Percentiles rank a stretch among this genome's conserved stretches.
Evolutionary conservation across 1,140 invertebrate species (phyloP).

Genomic region (Bombus affinis): DNA sequence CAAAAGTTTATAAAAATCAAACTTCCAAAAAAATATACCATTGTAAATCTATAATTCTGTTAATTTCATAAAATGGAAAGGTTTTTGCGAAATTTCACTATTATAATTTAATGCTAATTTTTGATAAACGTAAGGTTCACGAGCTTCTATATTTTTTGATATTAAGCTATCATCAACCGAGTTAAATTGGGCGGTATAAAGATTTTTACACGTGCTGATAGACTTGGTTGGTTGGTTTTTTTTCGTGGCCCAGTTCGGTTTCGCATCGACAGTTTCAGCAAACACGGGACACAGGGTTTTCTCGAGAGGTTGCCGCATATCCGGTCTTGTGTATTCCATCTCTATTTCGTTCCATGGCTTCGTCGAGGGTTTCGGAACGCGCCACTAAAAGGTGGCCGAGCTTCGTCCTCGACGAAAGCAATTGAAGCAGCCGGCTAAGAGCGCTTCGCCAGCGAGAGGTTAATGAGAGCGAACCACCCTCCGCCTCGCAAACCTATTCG

Average conservation of each 20-base stretch:
- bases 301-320: conserved; percentile 40
- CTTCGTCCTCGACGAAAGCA: conserved; percentile 62
- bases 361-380: conserved; percentile 22
- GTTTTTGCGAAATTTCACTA: no score
- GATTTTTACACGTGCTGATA: not conserved
- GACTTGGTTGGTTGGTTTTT: conserved; percentile 32
- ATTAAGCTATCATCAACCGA: not conserved
- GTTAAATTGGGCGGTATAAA: not conserved
- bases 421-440: conserved; percentile 63
- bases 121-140: no score
- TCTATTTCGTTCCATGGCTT: not conserved
- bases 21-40: no score
- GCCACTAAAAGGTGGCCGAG: conserved; percentile 60
- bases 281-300: conserved; percentile 55
- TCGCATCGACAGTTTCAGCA: conserved; percentile 61
- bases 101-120: no score
- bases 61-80: no score
- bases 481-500: conserved; percentile 24
- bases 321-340: conserved; percentile 30
- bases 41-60: no score
- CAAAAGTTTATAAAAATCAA: no score
- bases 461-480: conserved; percentile 63
- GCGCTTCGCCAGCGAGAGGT: conserved; percentile 66
- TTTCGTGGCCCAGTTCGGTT: conserved; percentile 64
- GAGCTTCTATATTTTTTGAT: not conserved